A percentile compares a stretch with the other conserved stretches of the same genome.
These are phyloP conservation scores for Stichodactyla mertensii DNA, from an alignment of 64 coral and sea anemone species.

Conservation along the genomic window DNA sequence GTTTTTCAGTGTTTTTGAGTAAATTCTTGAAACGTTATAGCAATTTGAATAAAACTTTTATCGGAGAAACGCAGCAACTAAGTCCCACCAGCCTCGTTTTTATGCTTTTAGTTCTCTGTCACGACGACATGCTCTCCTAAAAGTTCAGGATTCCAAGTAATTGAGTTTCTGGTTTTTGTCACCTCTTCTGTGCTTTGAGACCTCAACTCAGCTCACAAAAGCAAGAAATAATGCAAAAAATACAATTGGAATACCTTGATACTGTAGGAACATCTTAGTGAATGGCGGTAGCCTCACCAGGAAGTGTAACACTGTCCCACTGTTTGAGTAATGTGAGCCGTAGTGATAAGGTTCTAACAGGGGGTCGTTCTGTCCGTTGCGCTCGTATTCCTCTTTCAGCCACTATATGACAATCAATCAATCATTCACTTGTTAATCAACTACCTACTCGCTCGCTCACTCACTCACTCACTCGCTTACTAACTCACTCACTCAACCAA, in stretches of 20 bases:
- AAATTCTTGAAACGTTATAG: no score
- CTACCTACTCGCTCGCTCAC: not conserved
- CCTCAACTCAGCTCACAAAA: no score
- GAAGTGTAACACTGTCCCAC: constrained; percentile 94
- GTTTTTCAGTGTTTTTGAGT: no score
- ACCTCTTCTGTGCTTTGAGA: no score
- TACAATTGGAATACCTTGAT: constrained; percentile 61
- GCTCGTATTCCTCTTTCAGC: constrained; percentile 85
- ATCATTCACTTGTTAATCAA: not conserved
- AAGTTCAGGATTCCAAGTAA: no score
- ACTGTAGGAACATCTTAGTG: constrained; percentile 89
- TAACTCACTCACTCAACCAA: not conserved
- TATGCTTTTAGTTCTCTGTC: no score
- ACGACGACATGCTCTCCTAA: no score
- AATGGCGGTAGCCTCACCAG: constrained; percentile 82
- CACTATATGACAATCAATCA: constrained; percentile 30
- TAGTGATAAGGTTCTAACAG: constrained; percentile 86
- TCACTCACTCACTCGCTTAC: no score
- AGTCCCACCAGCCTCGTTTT: no score
- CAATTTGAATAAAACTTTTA: no score
- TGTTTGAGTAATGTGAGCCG: constrained; percentile 94
- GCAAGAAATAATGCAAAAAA: not conserved
- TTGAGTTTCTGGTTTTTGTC: no score
- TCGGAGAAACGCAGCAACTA: no score
- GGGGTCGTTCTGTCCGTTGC: constrained; percentile 53